Percentiles rank a stretch among this genome's conserved stretches.
Conservation (phyloP, 2,888 invertebrate genomes). For the Plagodis dolabraria region DNA sequence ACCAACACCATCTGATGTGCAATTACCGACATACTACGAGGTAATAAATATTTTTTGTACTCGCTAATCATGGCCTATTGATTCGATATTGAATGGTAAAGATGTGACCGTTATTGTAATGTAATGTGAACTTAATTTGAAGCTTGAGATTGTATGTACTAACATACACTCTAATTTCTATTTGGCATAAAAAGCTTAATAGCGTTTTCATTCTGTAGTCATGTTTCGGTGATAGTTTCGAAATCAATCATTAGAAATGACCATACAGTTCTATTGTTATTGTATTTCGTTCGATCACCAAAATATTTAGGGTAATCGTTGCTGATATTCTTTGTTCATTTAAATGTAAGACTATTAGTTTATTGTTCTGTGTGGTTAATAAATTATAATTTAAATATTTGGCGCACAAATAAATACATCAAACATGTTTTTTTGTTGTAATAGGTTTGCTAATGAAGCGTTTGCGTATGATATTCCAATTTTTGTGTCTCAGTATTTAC, state of each 20-base stretch:
- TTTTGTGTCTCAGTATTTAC: conserved; percentile 13
- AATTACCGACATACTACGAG: conserved; percentile 35
- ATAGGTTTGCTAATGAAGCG: conserved; percentile 12
- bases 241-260: conserved; percentile 20
- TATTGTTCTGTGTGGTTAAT: conserved; percentile 16
- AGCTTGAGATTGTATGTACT: conserved; percentile 16
- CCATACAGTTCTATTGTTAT: conserved; percentile 23
- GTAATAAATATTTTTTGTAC: conserved; percentile 39
- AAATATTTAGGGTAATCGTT: conserved; percentile 27
- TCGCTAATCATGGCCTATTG: conserved; percentile 35
- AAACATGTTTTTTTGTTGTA: conserved; percentile 21
- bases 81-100: conserved; percentile 36
- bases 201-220: conserved; percentile 11
- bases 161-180: conserved; percentile 23
- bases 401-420: conserved; percentile 7
- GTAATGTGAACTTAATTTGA: conserved; percentile 16
- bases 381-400: conserved; percentile 22
- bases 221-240: conserved; percentile 18
- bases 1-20: conserved; percentile 27
- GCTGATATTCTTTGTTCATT: conserved; percentile 15
- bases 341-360: conserved; percentile 20
- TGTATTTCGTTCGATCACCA: conserved; percentile 15
- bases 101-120: conserved; percentile 34
- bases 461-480: conserved; percentile 9
- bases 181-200: conserved; percentile 14